A percentile compares a stretch with the other conserved stretches of the same genome.
These are phyloP conservation scores for Coryphaenoides rupestris DNA, from an alignment of 2,113 vertebrate species.

Conservation along the genomic window DNA sequence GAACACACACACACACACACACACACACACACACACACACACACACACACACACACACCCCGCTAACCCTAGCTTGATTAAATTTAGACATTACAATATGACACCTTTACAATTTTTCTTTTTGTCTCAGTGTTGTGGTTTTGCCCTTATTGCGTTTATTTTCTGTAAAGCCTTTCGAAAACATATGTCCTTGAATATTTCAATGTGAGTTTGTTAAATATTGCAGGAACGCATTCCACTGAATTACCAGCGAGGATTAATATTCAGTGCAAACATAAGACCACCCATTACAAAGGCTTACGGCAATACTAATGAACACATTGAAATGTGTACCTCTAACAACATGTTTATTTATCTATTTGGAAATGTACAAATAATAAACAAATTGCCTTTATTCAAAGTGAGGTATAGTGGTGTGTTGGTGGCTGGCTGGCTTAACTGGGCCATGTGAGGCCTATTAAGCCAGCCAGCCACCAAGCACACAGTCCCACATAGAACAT, in stretches of 20 bases:
- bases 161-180: no score
- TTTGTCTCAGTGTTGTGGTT: not conserved
- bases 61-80: conserved; percentile 21
- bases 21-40: conserved; percentile 7
- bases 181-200: not conserved
- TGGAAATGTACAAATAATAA: conserved; percentile 3
- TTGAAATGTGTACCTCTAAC: not conserved
- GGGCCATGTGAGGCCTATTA: no score
- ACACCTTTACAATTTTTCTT: conserved; percentile 21
- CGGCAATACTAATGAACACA: no score
- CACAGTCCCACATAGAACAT: no score
- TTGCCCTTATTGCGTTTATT: not conserved
- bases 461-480: no score
- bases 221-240: no score
- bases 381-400: not conserved
- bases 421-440: no score
- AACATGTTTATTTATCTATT: not conserved
- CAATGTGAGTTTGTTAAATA: conserved; percentile 10
- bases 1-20: conserved; percentile 8
- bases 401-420: no score
- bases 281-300: no score
- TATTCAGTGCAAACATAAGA: no score
- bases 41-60: conserved; percentile 5
- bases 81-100: conserved; percentile 24
- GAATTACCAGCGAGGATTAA: no score